Percentiles rank a stretch among this genome's conserved stretches.
phyloP scores from a whole-genome alignment of 2,888 invertebrate genomes.

The Drosophila lacicola region DNA sequence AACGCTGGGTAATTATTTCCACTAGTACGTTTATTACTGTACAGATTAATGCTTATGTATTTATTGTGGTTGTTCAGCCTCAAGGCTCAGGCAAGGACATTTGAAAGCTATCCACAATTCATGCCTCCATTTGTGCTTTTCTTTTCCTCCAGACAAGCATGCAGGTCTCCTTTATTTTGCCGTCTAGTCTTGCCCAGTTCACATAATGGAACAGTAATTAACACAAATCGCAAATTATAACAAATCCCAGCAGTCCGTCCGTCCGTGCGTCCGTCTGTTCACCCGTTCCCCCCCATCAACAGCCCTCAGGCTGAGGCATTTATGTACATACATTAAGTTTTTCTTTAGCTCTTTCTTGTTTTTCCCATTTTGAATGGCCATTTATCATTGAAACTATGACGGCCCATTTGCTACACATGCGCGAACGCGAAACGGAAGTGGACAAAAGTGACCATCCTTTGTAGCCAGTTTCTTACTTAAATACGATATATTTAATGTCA shows the following conservation, averaged over 20 bases:
- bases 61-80: too few relatives aligned
- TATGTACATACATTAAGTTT: constrained; percentile 47
- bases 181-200: constrained; percentile 27
- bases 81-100: neutral
- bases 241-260: constrained; percentile 45
- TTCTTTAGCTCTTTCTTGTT: constrained; percentile 45
- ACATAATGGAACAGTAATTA: constrained; percentile 72
- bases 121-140: neutral
- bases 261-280: constrained; percentile 5
- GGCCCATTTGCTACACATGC: constrained; percentile 72
- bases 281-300: constrained; percentile 1
- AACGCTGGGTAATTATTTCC: too few relatives aligned
- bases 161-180: constrained; percentile 30
- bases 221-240: constrained; percentile 77
- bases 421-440: constrained; percentile 55
- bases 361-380: constrained; percentile 54
- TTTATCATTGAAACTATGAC: constrained; percentile 74
- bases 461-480: constrained; percentile 60
- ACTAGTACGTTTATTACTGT: too few relatives aligned
- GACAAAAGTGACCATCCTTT: constrained; percentile 61
- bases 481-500: constrained; percentile 66
- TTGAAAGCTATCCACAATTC: neutral
- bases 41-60: too few relatives aligned
- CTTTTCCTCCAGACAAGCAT: neutral
- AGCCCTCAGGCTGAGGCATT: constrained; percentile 35